Evolutionary conservation across 2,797 vertebrate genomes (phyloP), one percentile per base, ranked within the genome.

Genomic region (Sebastes iracundus): DNA sequence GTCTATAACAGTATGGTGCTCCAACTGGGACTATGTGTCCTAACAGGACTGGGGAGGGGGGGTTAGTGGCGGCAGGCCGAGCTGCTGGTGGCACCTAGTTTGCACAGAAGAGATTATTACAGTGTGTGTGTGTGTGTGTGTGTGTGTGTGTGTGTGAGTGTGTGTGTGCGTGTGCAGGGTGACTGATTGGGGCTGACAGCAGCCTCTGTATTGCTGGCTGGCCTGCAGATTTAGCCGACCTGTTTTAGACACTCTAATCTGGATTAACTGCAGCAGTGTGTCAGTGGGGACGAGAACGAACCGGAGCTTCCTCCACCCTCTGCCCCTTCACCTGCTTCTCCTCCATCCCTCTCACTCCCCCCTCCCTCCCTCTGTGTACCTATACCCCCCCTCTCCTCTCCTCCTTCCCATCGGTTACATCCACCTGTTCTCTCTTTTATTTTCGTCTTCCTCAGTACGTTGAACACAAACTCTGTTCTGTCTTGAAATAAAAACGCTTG

Each of bases 211-310:
- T 93, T 94, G 93, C 93, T 95, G 94, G 95, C 92, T 93, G 94
- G 90, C 90, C 93, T 88, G 91, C 92, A 95, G 95, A 96, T 96
- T 96, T 95, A 96, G 91, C 78, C 92, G 90, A 92, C 94, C 93
- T 92, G 93, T 96, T 96, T 96, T 96, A 96, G 96, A 95, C 94
- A 81, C 88, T 91, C 90, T 96, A 96, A 96, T 96, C 96, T 96
- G 96, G 96, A 96, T 96, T 96, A 96, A 94, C 88, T 77, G 82
- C 94, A 92, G 91, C 90, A 94, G 93, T 95, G 94, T 96, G 94
- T 95, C 94, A 94, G 90, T 94, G 93, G 92, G 94, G 94, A 94
- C 91, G 79, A 81, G 81, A 72, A 83, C 58, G 5, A 33, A 33
- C 32, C 32, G 0, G 32, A 81, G 77, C 88, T 75, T 69, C 84